Conservation (phyloP, 2,113 vertebrate species). For the Callaeas wilsoni region DNA sequence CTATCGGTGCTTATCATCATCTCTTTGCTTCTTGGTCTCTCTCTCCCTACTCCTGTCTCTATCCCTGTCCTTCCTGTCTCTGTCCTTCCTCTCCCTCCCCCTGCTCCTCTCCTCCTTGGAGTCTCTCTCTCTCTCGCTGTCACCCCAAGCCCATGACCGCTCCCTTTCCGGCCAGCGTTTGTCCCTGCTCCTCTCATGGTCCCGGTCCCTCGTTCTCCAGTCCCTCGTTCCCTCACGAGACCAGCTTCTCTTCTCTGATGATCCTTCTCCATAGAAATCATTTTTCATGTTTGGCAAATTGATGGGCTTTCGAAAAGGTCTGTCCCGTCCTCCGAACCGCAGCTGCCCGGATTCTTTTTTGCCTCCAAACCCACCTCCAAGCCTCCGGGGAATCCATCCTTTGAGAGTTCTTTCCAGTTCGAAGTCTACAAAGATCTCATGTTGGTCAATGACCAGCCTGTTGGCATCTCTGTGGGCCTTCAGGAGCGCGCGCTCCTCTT, state of each 20-base stretch:
- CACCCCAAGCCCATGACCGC: constrained; percentile 17
- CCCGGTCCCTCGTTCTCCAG: constrained; percentile 65
- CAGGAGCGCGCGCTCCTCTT: constrained; percentile 84
- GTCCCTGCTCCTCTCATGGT: constrained; percentile 71
- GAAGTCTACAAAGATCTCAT: constrained; percentile 90
- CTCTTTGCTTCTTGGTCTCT: constrained; percentile 65
- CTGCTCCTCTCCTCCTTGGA: constrained; percentile 67
- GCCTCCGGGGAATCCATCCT: constrained; percentile 90
- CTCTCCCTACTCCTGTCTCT: constrained; percentile 75
- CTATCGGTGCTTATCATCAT: neutral
- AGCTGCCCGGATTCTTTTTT: constrained; percentile 96
- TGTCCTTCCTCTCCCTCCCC: constrained; percentile 61
- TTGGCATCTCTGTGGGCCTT: constrained; percentile 89
- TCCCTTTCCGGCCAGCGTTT: constrained; percentile 75
- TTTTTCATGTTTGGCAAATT: constrained; percentile 73
- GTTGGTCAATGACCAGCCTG: constrained; percentile 89
- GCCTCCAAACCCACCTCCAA: constrained; percentile 91
- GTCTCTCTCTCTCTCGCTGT: constrained; percentile 60
- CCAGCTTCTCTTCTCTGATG: constrained; percentile 65
- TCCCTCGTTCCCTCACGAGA: constrained; percentile 74
- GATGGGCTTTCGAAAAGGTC: constrained; percentile 93
- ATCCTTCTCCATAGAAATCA: constrained; percentile 63
- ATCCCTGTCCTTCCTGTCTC: constrained; percentile 69
- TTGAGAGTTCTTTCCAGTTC: constrained; percentile 89
- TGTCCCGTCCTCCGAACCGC: constrained; percentile 91